Base-by-base conservation (phyloP, 2,888 invertebrate genomes). In the Panzeria rudis region DNA sequence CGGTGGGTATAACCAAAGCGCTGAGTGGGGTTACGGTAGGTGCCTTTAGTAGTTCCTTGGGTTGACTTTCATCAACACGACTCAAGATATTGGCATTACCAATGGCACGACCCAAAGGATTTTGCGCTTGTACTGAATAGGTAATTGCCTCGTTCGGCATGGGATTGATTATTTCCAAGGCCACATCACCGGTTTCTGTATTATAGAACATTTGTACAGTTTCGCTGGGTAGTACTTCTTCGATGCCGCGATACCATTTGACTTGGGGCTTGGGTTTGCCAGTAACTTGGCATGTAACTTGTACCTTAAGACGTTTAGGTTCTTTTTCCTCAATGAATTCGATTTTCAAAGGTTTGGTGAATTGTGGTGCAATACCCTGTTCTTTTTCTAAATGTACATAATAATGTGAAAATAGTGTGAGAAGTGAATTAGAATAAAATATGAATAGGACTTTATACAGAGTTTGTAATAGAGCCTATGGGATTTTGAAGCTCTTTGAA, bases 1-100 rank as follows among this genome's bases (percentile, higher is more conserved):
- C 95, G 89, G 95, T 95, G 89, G 94, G 94, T 75, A 96, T 95
- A 68, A 96, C 94, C 86, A 95, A 93, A 13, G 97, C 96, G 92
- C 95, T 95, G 77, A 98, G 93, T 78, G 97, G 96, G 90, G 95
- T 95, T 88, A 98, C 97, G 89, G 94, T 95, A 59, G 97, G 97
- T 41, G 96, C 95, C 87, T 94, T 93, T 66, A 95, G 91, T 1
- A 94, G 81, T 86, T 92, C 93, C 44, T 87, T 87, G n/a, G 87
- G 87, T 76, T 89, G 86, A 8, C 82, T 87, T 75, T 92, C 84
- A 92, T 93, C 83, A 89, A 91, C 88, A 90, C 93, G 89, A 94
- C 94, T 94, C 52, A 96, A 93, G 41, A 97, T 93, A 91, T 96
- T 96, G 8, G 96, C 95, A 89, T 95, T 94, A 89, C 95, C 96